Evolutionary conservation across 1,140 invertebrate species (phyloP), one percentile per base, ranked within the genome.

Genomic region (Liolophura sinensis): DNA sequence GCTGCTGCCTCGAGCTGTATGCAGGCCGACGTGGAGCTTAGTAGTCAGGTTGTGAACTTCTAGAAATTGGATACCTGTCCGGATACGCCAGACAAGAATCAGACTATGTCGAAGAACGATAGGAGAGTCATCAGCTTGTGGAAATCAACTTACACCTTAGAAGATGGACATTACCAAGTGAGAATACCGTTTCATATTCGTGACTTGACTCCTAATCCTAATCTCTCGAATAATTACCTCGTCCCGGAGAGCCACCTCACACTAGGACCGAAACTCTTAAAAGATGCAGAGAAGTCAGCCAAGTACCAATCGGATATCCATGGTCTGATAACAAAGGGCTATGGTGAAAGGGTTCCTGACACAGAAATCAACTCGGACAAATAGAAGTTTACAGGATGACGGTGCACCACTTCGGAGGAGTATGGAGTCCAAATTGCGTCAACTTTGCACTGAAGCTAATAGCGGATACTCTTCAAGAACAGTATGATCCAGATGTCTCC

Each of bases 401-500:
- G 7, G 49, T 49, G 9, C 67, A 69, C 51, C n/a, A 60, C 18
- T 69, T 69, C 47, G 67, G 67, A 12, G 62, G 50, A 7, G 47
- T 58, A 16, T 69, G 50, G 55, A 48, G 50, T 20, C 63, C 67
- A 18, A 31, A 63, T 25, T 47, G 40, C 15, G 52, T 47, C 15
- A 65, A 51, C 24, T 69, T 52, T 65, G 62, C 62, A 18, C 31
- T 69, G 49, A 5, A 31, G 55, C 11, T 27, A 1, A 60, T 31
- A 4, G 48, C 31, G 11, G 3, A 49, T 60, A 40, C n/a, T 18
- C 11, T 60, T n/a, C 14, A 55, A n/a, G n/a, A 12, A 4, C n/a
- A 62, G 12, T 51, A 20, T 12, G 47, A 24, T 12, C 6, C 15
- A 14, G 22, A 14, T 14, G 31, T 46, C 12, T 25, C 16, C 16